Evolutionary conservation across 2,113 vertebrate species (phyloP).

Genomic region (Thalassarche chlororhynchos): DNA sequence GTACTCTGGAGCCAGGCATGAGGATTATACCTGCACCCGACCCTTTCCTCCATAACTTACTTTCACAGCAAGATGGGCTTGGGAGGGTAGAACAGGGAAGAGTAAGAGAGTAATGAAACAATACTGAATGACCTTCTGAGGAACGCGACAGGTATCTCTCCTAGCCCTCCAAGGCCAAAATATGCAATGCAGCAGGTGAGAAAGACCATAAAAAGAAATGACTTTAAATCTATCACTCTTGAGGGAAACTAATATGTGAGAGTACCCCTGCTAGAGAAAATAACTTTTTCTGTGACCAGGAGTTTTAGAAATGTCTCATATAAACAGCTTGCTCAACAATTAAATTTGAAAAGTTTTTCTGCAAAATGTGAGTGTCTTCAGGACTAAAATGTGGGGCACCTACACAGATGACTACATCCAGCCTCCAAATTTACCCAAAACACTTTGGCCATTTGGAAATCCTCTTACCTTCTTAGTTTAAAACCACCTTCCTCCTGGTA

Average conservation of each 20-base stretch:
- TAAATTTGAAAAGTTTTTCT: neutral
- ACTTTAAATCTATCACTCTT: neutral
- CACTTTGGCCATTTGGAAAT: neutral
- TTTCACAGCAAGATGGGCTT: neutral
- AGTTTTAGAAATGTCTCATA: neutral
- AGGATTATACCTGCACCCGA: neutral
- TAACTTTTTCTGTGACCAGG: neutral
- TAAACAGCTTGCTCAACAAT: neutral
- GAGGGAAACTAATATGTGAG: neutral
- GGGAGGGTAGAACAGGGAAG: neutral
- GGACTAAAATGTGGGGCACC: neutral
- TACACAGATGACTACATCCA: neutral
- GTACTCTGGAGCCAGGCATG: neutral
- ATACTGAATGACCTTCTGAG: neutral
- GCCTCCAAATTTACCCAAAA: neutral
- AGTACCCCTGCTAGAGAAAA: neutral
- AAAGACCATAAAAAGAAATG: neutral
- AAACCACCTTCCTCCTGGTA: neutral
- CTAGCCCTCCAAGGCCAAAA: neutral
- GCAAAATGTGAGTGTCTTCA: accelerated
- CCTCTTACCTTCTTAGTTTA: neutral
- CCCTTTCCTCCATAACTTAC: neutral
- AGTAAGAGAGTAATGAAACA: neutral
- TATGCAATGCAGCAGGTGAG: neutral
- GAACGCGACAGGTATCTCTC: neutral